phyloP scores from a whole-genome alignment of 2,888 invertebrate genomes.

The Noctua fimbriata region DNA sequence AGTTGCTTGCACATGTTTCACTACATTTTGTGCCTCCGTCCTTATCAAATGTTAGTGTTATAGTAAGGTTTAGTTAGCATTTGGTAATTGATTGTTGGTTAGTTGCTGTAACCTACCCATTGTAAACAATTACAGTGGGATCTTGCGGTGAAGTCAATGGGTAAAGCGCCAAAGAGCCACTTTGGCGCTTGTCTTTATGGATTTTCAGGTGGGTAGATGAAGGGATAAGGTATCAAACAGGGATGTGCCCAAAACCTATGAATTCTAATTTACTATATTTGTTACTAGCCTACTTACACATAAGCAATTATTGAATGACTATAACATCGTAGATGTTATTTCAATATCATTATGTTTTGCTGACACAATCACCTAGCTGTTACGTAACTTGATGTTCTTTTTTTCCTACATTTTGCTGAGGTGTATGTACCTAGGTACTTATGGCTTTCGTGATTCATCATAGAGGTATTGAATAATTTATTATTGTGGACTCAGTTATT shows the following conservation, averaged over 20 bases:
- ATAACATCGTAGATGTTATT: constrained; percentile 11
- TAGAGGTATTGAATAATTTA: not conserved
- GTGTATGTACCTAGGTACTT: constrained; percentile 5
- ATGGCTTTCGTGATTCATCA: constrained; percentile 5
- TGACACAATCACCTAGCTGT: constrained; percentile 19
- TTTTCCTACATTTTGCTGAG: constrained; percentile 4
- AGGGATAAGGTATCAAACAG: not conserved
- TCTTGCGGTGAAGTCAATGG: not conserved
- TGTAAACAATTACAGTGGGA: too few relatives aligned
- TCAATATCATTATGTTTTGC: constrained; percentile 2
- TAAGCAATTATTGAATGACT: constrained; percentile 12
- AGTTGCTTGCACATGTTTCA: constrained; percentile 3
- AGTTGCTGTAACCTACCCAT: not conserved
- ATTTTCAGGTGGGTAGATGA: not conserved
- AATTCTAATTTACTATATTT: not conserved
- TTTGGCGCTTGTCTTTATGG: not conserved
- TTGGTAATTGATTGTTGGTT: not conserved
- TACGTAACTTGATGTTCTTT: constrained; percentile 22
- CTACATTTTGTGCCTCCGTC: not conserved
- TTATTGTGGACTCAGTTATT: not conserved
- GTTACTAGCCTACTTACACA: not conserved
- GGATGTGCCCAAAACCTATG: not conserved
- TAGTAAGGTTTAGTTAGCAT: not conserved
- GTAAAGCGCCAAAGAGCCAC: not conserved
- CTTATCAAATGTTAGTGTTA: not conserved